phyloP scores from a whole-genome alignment of 2,888 invertebrate genomes.

The Anarsia innoxiella region DNA sequence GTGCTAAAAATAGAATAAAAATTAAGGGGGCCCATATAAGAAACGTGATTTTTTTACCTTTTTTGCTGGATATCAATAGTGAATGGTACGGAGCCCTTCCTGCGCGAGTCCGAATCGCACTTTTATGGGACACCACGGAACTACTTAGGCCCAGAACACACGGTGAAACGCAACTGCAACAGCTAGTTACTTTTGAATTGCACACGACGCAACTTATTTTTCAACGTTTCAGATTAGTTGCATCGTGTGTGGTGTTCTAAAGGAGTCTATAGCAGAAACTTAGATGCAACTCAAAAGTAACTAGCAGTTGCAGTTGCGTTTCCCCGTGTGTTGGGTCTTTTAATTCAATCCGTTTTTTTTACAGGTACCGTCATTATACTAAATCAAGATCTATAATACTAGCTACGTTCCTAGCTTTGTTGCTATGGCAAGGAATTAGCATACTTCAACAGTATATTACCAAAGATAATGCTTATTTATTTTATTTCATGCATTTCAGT shows the following conservation, averaged over 20 bases:
- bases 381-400: constrained; percentile 42
- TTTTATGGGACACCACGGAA: too few relatives aligned
- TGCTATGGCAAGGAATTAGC: constrained; percentile 23
- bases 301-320: neutral
- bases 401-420: constrained; percentile 28
- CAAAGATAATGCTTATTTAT: constrained; percentile 25
- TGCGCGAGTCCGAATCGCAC: too few relatives aligned
- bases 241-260: too few relatives aligned
- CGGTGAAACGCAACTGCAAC: neutral
- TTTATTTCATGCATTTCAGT: constrained; percentile 31
- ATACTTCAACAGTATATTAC: constrained; percentile 31
- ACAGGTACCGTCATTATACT: constrained; percentile 59
- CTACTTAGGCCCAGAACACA: too few relatives aligned
- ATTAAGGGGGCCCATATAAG: too few relatives aligned
- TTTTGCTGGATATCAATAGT: too few relatives aligned
- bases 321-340: neutral
- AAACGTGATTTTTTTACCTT: too few relatives aligned
- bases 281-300: too few relatives aligned
- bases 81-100: too few relatives aligned
- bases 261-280: neutral
- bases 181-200: neutral
- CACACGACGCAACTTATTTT: neutral
- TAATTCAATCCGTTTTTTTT: constrained; percentile 20
- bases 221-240: neutral
- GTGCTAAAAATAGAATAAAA: too few relatives aligned